Evolutionary conservation across 1,140 invertebrate species (phyloP).

Genomic region (Armadillidium nasatum): DNA sequence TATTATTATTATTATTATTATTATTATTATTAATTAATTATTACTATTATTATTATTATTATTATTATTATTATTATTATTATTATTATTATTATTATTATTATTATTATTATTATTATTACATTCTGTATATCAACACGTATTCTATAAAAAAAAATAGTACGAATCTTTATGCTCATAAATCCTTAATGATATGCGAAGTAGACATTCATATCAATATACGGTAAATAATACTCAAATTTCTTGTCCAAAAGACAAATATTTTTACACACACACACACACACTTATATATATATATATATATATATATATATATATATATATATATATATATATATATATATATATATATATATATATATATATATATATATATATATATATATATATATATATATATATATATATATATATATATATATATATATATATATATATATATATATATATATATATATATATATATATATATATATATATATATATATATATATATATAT

Average conservation of each 20-base stretch:
- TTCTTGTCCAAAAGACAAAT: too few relatives aligned
- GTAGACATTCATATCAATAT: too few relatives aligned
- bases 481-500: constrained; percentile 14
- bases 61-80: neutral
- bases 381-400: constrained; percentile 16
- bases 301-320: constrained; percentile 24
- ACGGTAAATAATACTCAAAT: too few relatives aligned
- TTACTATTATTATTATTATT: neutral
- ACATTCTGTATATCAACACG: too few relatives aligned
- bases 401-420: neutral
- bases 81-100: constrained; percentile 5
- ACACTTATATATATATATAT: too few relatives aligned
- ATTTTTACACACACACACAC: too few relatives aligned
- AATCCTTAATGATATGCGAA: too few relatives aligned
- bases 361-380: constrained; percentile 11
- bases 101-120: neutral
- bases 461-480: constrained; percentile 18
- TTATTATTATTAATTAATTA: too few relatives aligned
- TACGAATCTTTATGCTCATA: too few relatives aligned
- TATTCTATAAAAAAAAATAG: too few relatives aligned
- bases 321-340: constrained; percentile 29
- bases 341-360: constrained; percentile 29
- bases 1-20: too few relatives aligned
- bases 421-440: constrained; percentile 18
- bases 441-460: constrained; percentile 27